A percentile compares a stretch with the other conserved stretches of the same genome.
phyloP scores from a whole-genome alignment of 2,888 invertebrate genomes.

The Carterocephalus palaemon region DNA sequence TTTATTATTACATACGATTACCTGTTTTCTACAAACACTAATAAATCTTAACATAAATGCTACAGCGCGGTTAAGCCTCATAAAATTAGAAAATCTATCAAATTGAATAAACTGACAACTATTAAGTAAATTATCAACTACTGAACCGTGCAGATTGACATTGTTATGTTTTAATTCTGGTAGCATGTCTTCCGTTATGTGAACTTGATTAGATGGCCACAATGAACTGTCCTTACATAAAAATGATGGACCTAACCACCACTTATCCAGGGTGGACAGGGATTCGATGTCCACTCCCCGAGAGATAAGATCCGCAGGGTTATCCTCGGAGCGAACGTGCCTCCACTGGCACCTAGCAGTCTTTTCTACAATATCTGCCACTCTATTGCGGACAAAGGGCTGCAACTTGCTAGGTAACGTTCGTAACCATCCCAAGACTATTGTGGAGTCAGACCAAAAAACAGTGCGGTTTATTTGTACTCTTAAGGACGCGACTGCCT shows the following conservation, averaged over 20 bases:
- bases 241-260: slow-evolving; percentile 24
- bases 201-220: too few relatives aligned
- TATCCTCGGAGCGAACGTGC: slow-evolving; percentile 32
- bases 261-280: slow-evolving; percentile 1
- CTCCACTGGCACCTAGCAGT: slow-evolving; percentile 30
- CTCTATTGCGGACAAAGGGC: slow-evolving; percentile 36
- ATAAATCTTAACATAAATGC: slow-evolving; percentile 30
- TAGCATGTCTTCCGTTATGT: too few relatives aligned
- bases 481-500: too few relatives aligned
- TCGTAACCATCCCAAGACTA: slow-evolving; percentile 37
- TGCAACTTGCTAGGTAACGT: slow-evolving; percentile 31
- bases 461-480: too few relatives aligned
- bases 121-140: too few relatives aligned
- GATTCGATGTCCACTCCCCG: slow-evolving; percentile 18
- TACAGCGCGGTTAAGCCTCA: slow-evolving; percentile 18
- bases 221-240: slow-evolving; percentile 1
- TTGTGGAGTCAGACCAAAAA: too few relatives aligned
- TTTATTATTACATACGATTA: too few relatives aligned
- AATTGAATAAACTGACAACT: slow-evolving; percentile 16
- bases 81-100: slow-evolving; percentile 25
- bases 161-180: too few relatives aligned
- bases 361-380: slow-evolving; percentile 34
- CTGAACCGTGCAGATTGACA: not conserved
- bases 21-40: slow-evolving; percentile 11
- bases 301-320: slow-evolving; percentile 27